Evolutionary conservation across 2,797 vertebrate genomes (phyloP), one percentile per base, ranked within the genome.

Genomic region (Zenarchopterus dispar): DNA sequence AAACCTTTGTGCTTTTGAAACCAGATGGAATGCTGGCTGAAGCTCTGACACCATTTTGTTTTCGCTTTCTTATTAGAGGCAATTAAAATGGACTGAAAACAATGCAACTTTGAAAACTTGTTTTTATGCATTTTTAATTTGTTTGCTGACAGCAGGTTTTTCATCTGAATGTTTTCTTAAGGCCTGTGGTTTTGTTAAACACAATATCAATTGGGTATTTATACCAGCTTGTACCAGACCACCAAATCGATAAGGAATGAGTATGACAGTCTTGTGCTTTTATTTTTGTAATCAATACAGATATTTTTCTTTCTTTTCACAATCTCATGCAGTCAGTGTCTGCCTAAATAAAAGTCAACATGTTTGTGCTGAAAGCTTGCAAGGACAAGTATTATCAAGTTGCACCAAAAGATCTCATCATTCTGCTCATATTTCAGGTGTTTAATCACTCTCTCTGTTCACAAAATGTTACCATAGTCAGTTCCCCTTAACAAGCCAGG

Each of bases 391-490:
- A 86, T 77, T 58, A 86, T 88, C 77, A 76, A 72, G 41, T 71
- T 66, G 45, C 71, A 71, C 47, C 56, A 65, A 82, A 70, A 86
- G 83, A 89, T 81, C 78, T 88, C 84, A 89, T 79, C 78, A 73
- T 83, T 78, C 71, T 74, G 64, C 79, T 89, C 84, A 65, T 28
- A 84, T 90, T 91, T 86, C 84, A 84, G 78, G 84, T 83, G 87
- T 87, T 91, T 84, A 91, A 88, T 90, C 81, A 81, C 69, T 44
- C 54, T 1, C 70, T 76, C 68, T 80, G 80, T 77, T 77, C 55
- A 54, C 68, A 78, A 80, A 79, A 56, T 56, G 59, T 70, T 66
- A 65, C 80, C 52, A 56, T 68, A 67, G 76, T 43, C 63, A 52
- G 48, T 53, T 64, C 64, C 55, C 45, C 39, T 56, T 65, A 80